phyloP scores from a whole-genome alignment of 2,797 vertebrate species.

The Malacoctenus gilli region DNA sequence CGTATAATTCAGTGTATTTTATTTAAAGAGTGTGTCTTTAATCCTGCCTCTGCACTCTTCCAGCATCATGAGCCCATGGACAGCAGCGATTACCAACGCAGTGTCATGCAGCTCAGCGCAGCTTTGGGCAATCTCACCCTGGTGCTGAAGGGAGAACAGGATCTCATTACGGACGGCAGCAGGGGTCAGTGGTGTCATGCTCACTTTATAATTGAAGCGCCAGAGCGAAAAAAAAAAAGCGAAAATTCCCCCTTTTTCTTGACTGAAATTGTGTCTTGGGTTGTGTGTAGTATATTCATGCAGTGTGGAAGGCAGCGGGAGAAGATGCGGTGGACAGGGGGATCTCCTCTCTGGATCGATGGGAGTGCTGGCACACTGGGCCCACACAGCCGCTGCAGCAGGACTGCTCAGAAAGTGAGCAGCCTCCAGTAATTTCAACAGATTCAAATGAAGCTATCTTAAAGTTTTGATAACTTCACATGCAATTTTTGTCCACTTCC shows the following conservation, averaged over 20 bases:
- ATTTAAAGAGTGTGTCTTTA: not conserved
- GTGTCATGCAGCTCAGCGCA: slow-evolving; percentile 88
- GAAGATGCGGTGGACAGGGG: slow-evolving; percentile 95
- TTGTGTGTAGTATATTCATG: slow-evolving; percentile 83
- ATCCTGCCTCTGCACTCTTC: not conserved
- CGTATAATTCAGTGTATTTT: not conserved
- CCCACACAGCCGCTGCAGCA: slow-evolving; percentile 82
- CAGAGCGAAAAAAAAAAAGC: no score
- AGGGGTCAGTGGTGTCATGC: slow-evolving; percentile 84
- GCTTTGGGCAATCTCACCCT: slow-evolving; percentile 94
- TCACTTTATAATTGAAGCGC: not conserved
- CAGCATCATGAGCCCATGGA: slow-evolving; percentile 89
- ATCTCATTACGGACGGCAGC: slow-evolving; percentile 92
- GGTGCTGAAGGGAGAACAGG: slow-evolving; percentile 92
- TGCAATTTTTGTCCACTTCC: no score
- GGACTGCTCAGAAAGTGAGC: slow-evolving; percentile 83
- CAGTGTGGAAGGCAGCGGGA: slow-evolving; percentile 88
- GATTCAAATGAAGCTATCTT: no score
- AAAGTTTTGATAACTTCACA: no score
- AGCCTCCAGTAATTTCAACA: no score
- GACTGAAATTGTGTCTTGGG: slow-evolving; percentile 39
- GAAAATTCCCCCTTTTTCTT: not conserved
- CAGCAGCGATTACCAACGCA: slow-evolving; percentile 81
- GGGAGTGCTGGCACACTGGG: slow-evolving; percentile 94
- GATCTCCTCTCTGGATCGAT: slow-evolving; percentile 94